Base-by-base conservation (phyloP, 2,113 vertebrate genomes). In the Lipophrys pholis region DNA sequence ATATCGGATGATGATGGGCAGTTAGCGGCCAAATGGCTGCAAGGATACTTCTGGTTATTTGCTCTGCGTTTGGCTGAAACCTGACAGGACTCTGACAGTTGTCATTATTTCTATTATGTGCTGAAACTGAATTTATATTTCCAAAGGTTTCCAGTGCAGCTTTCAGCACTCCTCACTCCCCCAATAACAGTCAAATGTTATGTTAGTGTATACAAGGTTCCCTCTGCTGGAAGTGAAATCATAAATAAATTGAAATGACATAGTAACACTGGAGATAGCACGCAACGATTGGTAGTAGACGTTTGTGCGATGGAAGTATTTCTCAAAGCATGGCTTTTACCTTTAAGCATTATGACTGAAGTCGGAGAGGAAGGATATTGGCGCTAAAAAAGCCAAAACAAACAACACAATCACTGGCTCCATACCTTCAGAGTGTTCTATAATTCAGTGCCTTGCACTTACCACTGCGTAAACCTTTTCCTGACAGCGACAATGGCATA, bases 401-500 rank as follows among this genome's bases (percentile, higher is more conserved):
- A 2, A 3, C 40, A 65, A 73, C 9, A 69, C 68, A 51, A 36
- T 81, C 39, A 52, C 55, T 8, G 49, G 35, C 56, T 54, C 48
- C 17, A 55, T 68, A 30, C 50, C 64, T 61, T 49, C 45, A 54
- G 78, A 52, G 49, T 16, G 5, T 43, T 83, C 60, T 35, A 80
- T 72, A 78, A 83, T 83, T 85, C 70, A 82, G 41, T 5, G 35
- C 9, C 48, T 62, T 40, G 45, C 57, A 69, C 39, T 48, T 51
- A 17, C 61, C 50, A 15, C 35, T 52, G 49, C 17, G 73, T 73
- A 73, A 73, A 9, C 6, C 7, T 21, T 54, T 82, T 63, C n/a
- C 21, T 58, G 66, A 69, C 58, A 76, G 55, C 56, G 10, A 82
- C 80, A 80, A 67, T 61, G 69, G 60, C 64, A 71, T 68, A 52